Base-by-base conservation (phyloP, 2,113 vertebrate species). In the Smithornis capensis region DNA sequence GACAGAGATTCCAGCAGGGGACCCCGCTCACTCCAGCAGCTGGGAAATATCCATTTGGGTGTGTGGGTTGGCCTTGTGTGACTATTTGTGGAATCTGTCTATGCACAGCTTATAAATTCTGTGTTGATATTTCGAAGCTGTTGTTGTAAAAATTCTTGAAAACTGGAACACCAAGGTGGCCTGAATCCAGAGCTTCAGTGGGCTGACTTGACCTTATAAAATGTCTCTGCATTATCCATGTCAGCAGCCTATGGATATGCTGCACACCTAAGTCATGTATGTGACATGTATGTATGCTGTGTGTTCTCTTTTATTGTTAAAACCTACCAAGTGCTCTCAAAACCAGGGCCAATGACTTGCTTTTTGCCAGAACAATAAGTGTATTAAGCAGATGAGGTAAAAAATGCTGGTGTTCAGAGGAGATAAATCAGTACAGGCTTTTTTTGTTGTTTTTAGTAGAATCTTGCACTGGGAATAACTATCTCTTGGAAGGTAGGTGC, bases 1-100 rank as follows among this genome's bases (percentile, higher is more conserved):
- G 91, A 83, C 76, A 87, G 87, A 53, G 64, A 71, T 12, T 56
- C 5, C 88, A 94, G 85, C 92, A 89, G 93, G 90, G 76, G 69
- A 90, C 23, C 25, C 74, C 44, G 45, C 37, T 83, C 7, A 2
- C 73, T 97, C 77, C 74, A 95, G 89, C 95, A 96, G 94, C 95
- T 96, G 94, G 91, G 93, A 96, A 95, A 87, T 92, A 89, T 92
- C 95, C 67, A 75, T 47, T 92, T 87, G 96, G 91, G 94, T 87
- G 91, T 95, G 87, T 71, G 89, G 92, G 53, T 95, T 97, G 94
- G 91, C 92, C 90, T 85, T 62, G n/a, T 89, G 91, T 78, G 92
- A 90, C 83, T 89, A 87, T 93, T 90, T 80, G 69, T 71, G 92
- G 91, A 96, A 96, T 94, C 91, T 80, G 82, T 87, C 92, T 89